phyloP scores from a whole-genome alignment of 2,888 invertebrate species.

The Oxytorus armatus region DNA sequence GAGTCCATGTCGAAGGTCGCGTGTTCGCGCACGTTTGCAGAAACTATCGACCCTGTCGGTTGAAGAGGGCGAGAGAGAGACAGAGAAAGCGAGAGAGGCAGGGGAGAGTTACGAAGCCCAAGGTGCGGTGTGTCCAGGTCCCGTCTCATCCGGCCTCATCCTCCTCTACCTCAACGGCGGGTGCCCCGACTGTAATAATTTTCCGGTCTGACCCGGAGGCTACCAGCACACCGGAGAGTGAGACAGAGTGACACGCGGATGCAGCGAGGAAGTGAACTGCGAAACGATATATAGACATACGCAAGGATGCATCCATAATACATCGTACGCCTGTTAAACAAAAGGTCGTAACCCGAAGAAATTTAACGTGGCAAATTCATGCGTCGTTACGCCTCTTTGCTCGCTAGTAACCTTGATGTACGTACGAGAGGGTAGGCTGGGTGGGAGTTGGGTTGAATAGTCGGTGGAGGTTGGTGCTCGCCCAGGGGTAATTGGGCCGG shows the following conservation, averaged over 20 bases:
- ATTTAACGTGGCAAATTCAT: slow-evolving; percentile 39
- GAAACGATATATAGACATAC: slow-evolving; percentile 14
- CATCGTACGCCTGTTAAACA: not conserved
- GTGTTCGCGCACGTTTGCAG: slow-evolving; percentile 53
- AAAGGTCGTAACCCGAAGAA: slow-evolving; percentile 11
- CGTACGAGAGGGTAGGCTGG: not conserved
- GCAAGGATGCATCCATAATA: not conserved
- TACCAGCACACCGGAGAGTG: slow-evolving; percentile 38
- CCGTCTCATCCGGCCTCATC: slow-evolving; percentile 54
- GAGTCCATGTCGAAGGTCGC: slow-evolving; percentile 44
- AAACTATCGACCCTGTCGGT: slow-evolving; percentile 57
- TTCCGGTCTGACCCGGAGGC: slow-evolving; percentile 69
- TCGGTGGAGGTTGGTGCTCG: slow-evolving; percentile 29
- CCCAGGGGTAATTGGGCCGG: slow-evolving; percentile 68
- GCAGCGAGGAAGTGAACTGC: slow-evolving; percentile 43
- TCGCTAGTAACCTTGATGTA: not conserved
- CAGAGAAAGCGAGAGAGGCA: not conserved
- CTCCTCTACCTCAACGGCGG: slow-evolving; percentile 28
- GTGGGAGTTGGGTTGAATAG: slow-evolving; percentile 47
- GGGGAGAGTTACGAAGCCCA: not conserved
- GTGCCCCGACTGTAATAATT: slow-evolving; percentile 67
- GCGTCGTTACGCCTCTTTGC: not conserved
- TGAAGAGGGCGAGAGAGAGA: not conserved
- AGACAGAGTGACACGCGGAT: slow-evolving; percentile 37
- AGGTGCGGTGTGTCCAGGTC: slow-evolving; percentile 59